Evolutionary conservation across 2,797 vertebrate species (phyloP).

Genomic region (Sebastes melanostomus): DNA sequence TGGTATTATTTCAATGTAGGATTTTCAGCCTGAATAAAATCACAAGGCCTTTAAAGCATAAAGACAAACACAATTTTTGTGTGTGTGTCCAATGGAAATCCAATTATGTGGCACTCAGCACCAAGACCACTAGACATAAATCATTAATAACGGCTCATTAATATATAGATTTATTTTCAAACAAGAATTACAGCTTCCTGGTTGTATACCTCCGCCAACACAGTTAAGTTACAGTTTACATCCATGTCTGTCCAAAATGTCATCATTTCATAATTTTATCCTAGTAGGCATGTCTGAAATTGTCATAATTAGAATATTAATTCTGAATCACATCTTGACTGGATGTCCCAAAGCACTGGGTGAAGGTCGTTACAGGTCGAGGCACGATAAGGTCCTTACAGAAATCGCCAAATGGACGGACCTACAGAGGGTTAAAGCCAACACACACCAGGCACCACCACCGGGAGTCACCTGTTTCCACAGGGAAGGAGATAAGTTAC

Average conservation of each 20-base stretch:
- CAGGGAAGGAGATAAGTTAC: too few relatives aligned
- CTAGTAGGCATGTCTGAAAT: background rate
- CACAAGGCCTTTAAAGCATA: background rate
- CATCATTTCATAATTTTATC: background rate
- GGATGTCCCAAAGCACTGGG: background rate
- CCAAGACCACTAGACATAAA: too few relatives aligned
- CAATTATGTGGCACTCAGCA: background rate
- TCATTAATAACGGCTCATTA: too few relatives aligned
- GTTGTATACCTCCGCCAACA: background rate
- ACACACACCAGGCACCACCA: too few relatives aligned
- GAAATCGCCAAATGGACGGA: too few relatives aligned
- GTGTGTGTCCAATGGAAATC: background rate
- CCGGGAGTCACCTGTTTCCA: fast-evolving
- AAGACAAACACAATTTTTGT: background rate
- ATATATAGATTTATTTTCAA: too few relatives aligned
- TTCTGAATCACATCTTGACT: background rate
- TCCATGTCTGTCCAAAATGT: background rate
- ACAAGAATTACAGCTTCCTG: background rate
- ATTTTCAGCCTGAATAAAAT: background rate
- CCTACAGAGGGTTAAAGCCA: too few relatives aligned
- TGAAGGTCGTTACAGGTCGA: too few relatives aligned
- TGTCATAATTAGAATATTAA: background rate
- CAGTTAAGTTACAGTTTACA: background rate
- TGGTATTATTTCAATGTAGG: background rate
- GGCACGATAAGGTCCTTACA: too few relatives aligned